Conservation (phyloP, 2,888 invertebrate species). For the Agrotis puta region DNA sequence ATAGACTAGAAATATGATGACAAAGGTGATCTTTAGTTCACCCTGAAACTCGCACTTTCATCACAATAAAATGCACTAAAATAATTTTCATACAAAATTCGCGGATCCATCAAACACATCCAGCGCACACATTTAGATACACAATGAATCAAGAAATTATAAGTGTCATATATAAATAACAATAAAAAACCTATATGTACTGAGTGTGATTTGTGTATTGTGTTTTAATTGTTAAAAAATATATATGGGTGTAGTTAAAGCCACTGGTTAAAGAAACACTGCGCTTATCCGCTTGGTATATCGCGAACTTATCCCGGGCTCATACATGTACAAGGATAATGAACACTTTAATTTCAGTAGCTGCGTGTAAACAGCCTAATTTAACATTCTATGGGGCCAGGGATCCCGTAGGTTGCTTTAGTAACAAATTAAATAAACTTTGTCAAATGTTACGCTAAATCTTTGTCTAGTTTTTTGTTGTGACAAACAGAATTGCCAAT, state of each 20-base stretch:
- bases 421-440: neutral
- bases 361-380: neutral
- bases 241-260: neutral
- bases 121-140: constrained; percentile 3
- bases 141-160: neutral
- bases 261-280: constrained; percentile 28
- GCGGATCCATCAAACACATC: constrained; percentile 16
- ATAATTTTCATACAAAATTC: neutral
- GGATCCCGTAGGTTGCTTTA: constrained; percentile 4
- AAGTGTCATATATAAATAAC: constrained; percentile 7
- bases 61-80: neutral
- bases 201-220: constrained; percentile 2
- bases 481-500: neutral
- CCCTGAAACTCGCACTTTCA: neutral
- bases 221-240: constrained; percentile 1
- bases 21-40: neutral
- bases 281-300: constrained; percentile 13
- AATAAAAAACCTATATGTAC: constrained; percentile 1
- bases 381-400: too few relatives aligned
- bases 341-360: constrained; percentile 11
- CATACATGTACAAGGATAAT: constrained; percentile 28
- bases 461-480: neutral
- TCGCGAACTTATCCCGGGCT: constrained; percentile 11
- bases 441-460: neutral
- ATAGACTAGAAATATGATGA: neutral